These are phyloP conservation scores for Thalassoma bifasciatum DNA, from an alignment of 2,113 vertebrate genomes.

Conservation along the genomic window DNA sequence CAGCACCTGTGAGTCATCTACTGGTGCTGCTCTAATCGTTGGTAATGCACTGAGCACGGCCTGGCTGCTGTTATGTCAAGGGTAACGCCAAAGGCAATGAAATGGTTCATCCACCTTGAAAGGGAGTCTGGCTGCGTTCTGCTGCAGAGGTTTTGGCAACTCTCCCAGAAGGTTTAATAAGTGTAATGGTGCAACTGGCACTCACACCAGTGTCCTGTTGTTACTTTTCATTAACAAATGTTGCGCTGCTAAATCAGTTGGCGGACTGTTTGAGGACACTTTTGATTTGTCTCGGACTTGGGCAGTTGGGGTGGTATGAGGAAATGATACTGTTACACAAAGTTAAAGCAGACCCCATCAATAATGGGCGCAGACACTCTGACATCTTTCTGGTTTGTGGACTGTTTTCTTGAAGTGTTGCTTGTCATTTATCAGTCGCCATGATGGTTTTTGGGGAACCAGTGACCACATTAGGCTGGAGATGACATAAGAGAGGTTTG, in stretches of 20 bases:
- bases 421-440: neutral
- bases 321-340: neutral
- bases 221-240: constrained; percentile 67
- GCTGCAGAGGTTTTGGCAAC: constrained; percentile 64
- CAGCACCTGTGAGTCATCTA: constrained; percentile 59
- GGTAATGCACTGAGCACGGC: constrained; percentile 42
- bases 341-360: neutral
- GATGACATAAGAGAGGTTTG: too few species aligned
- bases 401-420: too few species aligned
- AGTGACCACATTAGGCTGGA: too few species aligned
- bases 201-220: constrained; percentile 29
- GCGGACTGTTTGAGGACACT: constrained; percentile 16
- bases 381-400: too few species aligned
- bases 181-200: constrained; percentile 76
- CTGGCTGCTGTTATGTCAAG: constrained; percentile 56
- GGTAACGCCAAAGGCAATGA: constrained; percentile 63
- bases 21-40: constrained; percentile 38
- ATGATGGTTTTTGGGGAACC: too few species aligned
- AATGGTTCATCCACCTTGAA: constrained; percentile 32
- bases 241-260: constrained; percentile 49
- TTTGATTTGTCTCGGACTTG: constrained; percentile 13
- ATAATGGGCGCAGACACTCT: neutral
- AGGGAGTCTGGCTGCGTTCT: constrained; percentile 29
- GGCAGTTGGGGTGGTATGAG: neutral
- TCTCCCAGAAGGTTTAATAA: constrained; percentile 74